phyloP scores from a whole-genome alignment of 2,888 invertebrate species.

The Melipona bicolor region DNA sequence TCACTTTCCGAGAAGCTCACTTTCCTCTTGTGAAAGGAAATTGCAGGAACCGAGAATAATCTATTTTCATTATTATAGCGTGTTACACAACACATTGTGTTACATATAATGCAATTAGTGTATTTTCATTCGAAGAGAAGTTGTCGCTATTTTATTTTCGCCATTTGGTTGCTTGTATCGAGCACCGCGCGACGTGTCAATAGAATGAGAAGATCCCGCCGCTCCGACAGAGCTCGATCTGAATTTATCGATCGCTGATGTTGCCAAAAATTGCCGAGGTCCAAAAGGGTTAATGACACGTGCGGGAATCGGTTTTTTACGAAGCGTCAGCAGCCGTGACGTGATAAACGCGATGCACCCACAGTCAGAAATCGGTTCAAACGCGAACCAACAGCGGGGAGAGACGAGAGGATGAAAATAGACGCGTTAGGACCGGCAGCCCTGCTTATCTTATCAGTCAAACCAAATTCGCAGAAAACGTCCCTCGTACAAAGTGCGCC shows the following conservation, averaged over 20 bases:
- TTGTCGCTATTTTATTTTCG: no score
- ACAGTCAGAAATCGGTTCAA: neutral
- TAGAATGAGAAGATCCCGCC: no score
- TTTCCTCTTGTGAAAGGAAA: neutral
- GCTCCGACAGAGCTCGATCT: no score
- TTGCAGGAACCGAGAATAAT: neutral
- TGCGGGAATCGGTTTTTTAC: neutral
- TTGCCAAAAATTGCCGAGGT: neutral
- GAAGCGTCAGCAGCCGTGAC: neutral
- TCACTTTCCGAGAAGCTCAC: no score
- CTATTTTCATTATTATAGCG: no score
- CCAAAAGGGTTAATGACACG: neutral
- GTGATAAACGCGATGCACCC: neutral
- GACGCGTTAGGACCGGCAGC: neutral
- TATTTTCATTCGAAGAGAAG: no score
- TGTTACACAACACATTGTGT: no score
- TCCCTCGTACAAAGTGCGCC: neutral
- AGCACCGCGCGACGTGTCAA: no score
- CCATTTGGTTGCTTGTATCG: no score
- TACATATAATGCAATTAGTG: no score
- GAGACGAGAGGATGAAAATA: slow-evolving; percentile 14
- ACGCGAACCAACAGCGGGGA: neutral
- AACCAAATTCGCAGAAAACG: slow-evolving; percentile 17
- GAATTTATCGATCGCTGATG: neutral
- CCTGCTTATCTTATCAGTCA: slow-evolving; percentile 26